A percentile compares a stretch with the other conserved stretches of the same genome.
phyloP scores from a whole-genome alignment of 2,113 vertebrate genomes.

The Sylvia atricapilla region DNA sequence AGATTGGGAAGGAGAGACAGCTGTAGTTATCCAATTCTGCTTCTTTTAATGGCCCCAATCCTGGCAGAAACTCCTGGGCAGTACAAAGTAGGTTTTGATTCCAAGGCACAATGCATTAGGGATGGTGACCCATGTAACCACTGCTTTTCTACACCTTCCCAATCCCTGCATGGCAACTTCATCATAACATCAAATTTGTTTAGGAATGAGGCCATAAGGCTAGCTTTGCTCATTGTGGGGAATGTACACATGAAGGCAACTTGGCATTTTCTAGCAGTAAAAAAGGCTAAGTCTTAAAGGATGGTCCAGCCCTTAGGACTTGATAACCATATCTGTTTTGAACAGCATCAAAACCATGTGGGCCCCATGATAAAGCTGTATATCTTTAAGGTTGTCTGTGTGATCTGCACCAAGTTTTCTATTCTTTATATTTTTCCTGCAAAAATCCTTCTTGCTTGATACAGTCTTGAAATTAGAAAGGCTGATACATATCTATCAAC shows the following conservation, averaged over 20 bases:
- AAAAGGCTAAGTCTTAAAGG: not conserved
- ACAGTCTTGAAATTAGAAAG: not conserved
- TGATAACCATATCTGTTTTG: not conserved
- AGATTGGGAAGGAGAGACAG: not conserved
- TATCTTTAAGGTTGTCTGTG: not conserved
- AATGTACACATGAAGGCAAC: not conserved
- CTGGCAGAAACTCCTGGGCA: not conserved
- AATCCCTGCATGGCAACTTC: not conserved
- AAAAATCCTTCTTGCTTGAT: not conserved
- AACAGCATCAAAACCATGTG: not conserved
- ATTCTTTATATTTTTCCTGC: not conserved
- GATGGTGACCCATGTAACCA: not conserved
- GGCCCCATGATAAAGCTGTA: not conserved
- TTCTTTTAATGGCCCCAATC: not conserved
- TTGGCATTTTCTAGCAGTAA: not conserved
- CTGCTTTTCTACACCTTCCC: not conserved
- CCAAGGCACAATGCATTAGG: not conserved
- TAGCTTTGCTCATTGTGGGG: not conserved
- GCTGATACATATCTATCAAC: not conserved
- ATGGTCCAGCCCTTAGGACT: not conserved
- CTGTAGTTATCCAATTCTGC: not conserved
- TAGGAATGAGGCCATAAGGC: not conserved
- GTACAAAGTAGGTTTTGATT: not conserved
- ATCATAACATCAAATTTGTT: not conserved
- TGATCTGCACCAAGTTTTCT: not conserved